Evolutionary conservation across 1,140 invertebrate genomes (phyloP).

Genomic region (Drosophila eugracilis): DNA sequence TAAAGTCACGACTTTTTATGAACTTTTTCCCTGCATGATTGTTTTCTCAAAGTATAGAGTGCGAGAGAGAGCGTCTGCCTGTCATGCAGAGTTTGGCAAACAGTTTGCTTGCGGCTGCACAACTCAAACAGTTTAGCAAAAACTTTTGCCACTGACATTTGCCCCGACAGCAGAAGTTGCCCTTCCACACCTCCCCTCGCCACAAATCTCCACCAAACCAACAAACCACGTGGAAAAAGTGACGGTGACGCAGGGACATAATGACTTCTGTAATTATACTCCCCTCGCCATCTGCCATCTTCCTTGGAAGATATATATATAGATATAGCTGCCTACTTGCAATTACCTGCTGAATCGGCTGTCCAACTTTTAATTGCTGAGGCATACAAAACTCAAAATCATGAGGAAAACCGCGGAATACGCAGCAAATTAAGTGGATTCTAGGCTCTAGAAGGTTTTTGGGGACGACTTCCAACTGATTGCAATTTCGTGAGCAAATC

Average conservation of each 20-base stretch:
- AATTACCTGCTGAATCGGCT: slow-evolving; percentile 72
- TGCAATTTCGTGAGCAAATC: slow-evolving; percentile 38
- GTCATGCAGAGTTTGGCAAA: slow-evolving; percentile 66
- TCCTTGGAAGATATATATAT: neutral
- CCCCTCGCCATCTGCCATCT: neutral
- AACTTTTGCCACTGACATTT: slow-evolving; percentile 64
- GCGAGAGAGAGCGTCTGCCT: slow-evolving; percentile 18
- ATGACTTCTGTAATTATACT: slow-evolving; percentile 76
- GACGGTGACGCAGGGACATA: slow-evolving; percentile 50
- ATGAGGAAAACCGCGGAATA: slow-evolving; percentile 31
- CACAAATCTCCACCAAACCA: neutral
- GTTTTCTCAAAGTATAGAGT: slow-evolving; percentile 22
- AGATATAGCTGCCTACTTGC: slow-evolving; percentile 35
- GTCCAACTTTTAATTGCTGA: slow-evolving; percentile 77
- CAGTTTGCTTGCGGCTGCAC: slow-evolving; percentile 66
- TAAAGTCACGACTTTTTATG: neutral
- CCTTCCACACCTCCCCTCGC: no score
- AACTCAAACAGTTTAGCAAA: slow-evolving; percentile 66
- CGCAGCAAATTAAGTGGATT: slow-evolving; percentile 27
- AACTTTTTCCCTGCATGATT: slow-evolving; percentile 1
- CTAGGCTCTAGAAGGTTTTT: neutral
- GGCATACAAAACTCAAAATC: slow-evolving; percentile 57
- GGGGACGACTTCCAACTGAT: neutral
- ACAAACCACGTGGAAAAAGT: slow-evolving; percentile 6
- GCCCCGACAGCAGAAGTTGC: slow-evolving; percentile 24